phyloP scores from a whole-genome alignment of 2,113 vertebrate species.

The Chauna torquata region DNA sequence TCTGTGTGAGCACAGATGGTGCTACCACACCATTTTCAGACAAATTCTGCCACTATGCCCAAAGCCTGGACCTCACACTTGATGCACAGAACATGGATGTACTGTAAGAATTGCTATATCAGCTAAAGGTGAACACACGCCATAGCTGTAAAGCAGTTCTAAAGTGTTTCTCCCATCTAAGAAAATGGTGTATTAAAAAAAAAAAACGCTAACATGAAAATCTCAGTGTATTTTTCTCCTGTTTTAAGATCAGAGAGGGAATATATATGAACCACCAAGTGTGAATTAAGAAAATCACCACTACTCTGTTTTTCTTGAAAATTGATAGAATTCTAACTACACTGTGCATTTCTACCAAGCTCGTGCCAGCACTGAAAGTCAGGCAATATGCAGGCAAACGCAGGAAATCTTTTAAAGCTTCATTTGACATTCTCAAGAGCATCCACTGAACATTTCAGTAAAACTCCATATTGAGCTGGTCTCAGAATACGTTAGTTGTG shows the following conservation, averaged over 20 bases:
- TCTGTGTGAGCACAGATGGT: neutral
- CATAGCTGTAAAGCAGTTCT: neutral
- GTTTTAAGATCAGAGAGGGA: neutral
- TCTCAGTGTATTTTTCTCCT: neutral
- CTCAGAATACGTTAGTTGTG: neutral
- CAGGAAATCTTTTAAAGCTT: neutral
- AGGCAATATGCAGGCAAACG: neutral
- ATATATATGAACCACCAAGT: neutral
- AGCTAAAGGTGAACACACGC: neutral
- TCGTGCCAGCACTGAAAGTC: neutral
- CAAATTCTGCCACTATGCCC: neutral
- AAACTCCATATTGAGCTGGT: neutral
- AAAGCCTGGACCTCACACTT: neutral
- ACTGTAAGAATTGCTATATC: neutral
- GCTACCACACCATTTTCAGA: fast-evolving
- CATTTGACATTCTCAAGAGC: neutral
- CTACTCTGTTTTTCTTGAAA: neutral
- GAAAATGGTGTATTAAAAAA: neutral
- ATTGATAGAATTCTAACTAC: neutral
- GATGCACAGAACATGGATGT: fast-evolving
- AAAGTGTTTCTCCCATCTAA: neutral
- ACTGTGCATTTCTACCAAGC: neutral
- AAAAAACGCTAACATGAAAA: neutral
- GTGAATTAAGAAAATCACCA: fast-evolving
- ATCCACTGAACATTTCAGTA: neutral